Percentiles rank a stretch among this genome's conserved stretches.
Conservation (phyloP, 2,888 invertebrate species). For the Chymomyza amoena region DNA sequence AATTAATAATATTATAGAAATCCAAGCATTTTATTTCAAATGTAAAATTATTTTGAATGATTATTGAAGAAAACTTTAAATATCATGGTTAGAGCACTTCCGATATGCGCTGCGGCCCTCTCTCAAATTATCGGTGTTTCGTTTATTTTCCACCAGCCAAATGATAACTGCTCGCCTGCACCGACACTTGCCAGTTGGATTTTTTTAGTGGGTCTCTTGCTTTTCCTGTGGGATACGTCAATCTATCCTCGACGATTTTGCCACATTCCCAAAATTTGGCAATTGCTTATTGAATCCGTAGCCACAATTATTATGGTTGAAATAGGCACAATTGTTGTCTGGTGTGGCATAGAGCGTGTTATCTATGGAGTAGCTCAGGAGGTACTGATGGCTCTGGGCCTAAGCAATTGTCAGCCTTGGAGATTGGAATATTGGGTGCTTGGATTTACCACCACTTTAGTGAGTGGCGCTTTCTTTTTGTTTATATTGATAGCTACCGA, state of each 20-base stretch:
- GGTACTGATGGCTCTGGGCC: background rate
- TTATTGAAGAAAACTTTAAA: background rate
- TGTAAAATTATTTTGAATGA: background rate
- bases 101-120: slow-evolving; percentile 51
- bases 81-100: slow-evolving; percentile 44
- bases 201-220: slow-evolving; percentile 57
- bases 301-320: slow-evolving; percentile 55
- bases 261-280: slow-evolving; percentile 54
- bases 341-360: slow-evolving; percentile 62
- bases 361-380: slow-evolving; percentile 21
- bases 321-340: slow-evolving; percentile 56
- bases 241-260: slow-evolving; percentile 64
- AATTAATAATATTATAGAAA: too few relatives aligned
- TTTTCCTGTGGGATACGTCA: slow-evolving; percentile 51
- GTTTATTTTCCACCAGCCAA: slow-evolving; percentile 58
- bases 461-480: slow-evolving; percentile 24
- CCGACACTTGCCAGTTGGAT: slow-evolving; percentile 65
- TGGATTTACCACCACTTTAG: slow-evolving; percentile 4
- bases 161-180: slow-evolving; percentile 62
- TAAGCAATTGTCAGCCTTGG: slow-evolving; percentile 9
- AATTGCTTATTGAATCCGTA: slow-evolving; percentile 50
- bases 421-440: slow-evolving; percentile 11
- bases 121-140: slow-evolving; percentile 58
- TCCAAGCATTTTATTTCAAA: background rate
- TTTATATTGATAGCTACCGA: slow-evolving; percentile 46